These are phyloP conservation scores for Spheniscus mendiculus DNA, from an alignment of 2,113 vertebrate species.

Conservation along the genomic window DNA sequence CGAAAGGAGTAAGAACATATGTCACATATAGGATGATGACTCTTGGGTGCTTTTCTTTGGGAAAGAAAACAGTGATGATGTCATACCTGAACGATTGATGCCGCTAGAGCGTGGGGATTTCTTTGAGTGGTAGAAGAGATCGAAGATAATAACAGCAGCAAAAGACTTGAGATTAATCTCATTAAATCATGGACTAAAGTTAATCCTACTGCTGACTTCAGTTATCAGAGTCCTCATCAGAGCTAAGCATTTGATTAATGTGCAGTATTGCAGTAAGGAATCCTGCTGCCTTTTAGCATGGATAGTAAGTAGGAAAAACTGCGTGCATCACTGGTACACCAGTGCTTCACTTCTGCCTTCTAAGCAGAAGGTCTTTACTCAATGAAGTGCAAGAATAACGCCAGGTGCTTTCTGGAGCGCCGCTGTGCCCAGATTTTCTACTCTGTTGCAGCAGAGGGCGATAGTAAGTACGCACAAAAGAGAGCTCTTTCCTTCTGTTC, in stretches of 20 bases:
- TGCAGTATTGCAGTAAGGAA: not conserved
- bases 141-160: not conserved
- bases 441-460: not conserved
- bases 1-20: not conserved
- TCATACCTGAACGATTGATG: not conserved
- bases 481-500: not conserved
- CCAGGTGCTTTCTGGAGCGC: not conserved
- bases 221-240: not conserved
- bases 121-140: not conserved
- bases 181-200: not conserved
- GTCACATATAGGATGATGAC: fast-evolving
- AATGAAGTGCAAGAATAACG: not conserved
- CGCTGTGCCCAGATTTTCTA: not conserved
- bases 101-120: not conserved
- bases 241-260: not conserved
- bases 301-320: not conserved
- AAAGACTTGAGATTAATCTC: not conserved
- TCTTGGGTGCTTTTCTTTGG: not conserved
- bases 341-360: not conserved
- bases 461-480: not conserved
- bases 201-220: not conserved
- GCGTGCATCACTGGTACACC: fast-evolving
- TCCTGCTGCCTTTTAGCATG: not conserved
- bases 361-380: not conserved
- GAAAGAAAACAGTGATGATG: not conserved